phyloP scores from a whole-genome alignment of 2,113 vertebrate species.

The Rhinichthys klamathensis region DNA sequence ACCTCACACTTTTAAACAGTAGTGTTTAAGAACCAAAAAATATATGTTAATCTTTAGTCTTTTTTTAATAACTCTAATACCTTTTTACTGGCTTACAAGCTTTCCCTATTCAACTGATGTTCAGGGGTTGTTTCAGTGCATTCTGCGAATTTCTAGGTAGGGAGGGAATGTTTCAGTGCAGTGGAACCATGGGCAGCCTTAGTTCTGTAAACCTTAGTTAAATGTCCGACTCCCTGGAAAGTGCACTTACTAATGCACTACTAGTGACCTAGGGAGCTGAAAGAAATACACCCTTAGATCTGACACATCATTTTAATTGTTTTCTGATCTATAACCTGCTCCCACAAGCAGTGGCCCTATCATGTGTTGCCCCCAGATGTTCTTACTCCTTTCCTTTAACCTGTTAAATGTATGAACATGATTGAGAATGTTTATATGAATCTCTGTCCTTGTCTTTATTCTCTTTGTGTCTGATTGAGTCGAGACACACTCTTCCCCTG shows the following conservation, averaged over 20 bases:
- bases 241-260: not conserved
- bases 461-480: slow-evolving; percentile 48
- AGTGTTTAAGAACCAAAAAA: not conserved
- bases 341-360: not conserved
- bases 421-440: slow-evolving; percentile 8
- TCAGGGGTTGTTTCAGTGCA: not conserved
- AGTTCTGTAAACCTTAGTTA: too few species aligned
- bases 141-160: not conserved
- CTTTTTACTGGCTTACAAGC: not conserved
- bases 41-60: not conserved
- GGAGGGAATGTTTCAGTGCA: not conserved
- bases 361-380: not conserved
- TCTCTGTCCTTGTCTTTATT: slow-evolving; percentile 30
- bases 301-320: not conserved
- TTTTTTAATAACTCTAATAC: not conserved
- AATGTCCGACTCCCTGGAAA: not conserved
- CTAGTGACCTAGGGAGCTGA: not conserved
- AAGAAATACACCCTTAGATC: slow-evolving; percentile 4
- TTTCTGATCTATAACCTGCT: slow-evolving; percentile 12
- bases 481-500: slow-evolving; percentile 29
- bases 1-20: too few species aligned
- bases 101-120: not conserved
- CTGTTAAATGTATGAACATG: not conserved
- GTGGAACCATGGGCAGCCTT: not conserved
- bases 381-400: not conserved